Evolutionary conservation across 2,113 vertebrate genomes (phyloP).

Genomic region (Lagopus leucura): DNA sequence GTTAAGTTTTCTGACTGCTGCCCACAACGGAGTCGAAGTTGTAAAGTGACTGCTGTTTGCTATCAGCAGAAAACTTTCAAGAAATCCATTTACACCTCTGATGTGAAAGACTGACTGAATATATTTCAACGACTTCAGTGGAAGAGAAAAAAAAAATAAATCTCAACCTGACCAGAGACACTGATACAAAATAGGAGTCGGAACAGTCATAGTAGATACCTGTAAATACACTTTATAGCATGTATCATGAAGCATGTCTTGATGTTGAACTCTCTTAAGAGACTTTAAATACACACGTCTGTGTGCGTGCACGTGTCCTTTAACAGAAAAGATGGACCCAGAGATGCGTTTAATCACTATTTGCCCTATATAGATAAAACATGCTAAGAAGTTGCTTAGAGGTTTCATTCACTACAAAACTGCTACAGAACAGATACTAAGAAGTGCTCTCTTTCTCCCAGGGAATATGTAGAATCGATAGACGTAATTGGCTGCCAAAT

Average conservation of each 20-base stretch:
- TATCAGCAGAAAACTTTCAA: constrained; percentile 74
- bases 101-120: constrained; percentile 76
- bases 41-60: constrained; percentile 72
- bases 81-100: constrained; percentile 83
- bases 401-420: neutral
- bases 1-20: constrained; percentile 60
- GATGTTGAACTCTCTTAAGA: neutral
- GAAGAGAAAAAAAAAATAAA: constrained; percentile 36
- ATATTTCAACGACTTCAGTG: constrained; percentile 73
- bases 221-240: constrained; percentile 72
- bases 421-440: neutral
- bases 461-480: neutral
- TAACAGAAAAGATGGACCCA: neutral
- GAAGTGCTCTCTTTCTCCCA: neutral
- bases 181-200: neutral
- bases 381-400: neutral
- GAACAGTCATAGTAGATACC: constrained; percentile 43
- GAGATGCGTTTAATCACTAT: neutral
- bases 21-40: constrained; percentile 73
- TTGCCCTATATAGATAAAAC: neutral
- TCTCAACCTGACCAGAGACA: constrained; percentile 54
- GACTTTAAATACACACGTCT: neutral
- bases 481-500: neutral
- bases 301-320: neutral
- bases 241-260: constrained; percentile 17